A percentile compares a stretch with the other conserved stretches of the same genome.
phyloP scores from a whole-genome alignment of 1,140 invertebrate species.

The Adoxophyes honmai region DNA sequence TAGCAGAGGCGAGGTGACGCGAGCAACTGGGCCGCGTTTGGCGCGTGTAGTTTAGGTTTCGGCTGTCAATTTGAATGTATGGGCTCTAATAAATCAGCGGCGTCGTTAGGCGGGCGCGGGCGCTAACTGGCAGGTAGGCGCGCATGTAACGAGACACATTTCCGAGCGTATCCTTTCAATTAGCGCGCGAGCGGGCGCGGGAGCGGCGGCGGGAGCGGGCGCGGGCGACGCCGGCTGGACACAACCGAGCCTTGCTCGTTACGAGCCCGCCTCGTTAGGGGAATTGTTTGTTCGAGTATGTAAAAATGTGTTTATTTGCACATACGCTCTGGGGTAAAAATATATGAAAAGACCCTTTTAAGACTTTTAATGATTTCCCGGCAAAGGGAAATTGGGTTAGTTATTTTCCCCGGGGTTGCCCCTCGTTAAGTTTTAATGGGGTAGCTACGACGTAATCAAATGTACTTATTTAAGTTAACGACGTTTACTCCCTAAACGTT shows the following conservation, averaged over 20 bases:
- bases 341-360: slow-evolving; percentile 77
- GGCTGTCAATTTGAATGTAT: slow-evolving; percentile 50
- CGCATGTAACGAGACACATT: slow-evolving; percentile 60
- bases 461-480: slow-evolving; percentile 75
- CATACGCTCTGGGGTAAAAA: slow-evolving; percentile 72
- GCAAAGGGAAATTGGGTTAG: slow-evolving; percentile 77
- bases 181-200: slow-evolving; percentile 36
- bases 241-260: slow-evolving; percentile 50
- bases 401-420: slow-evolving; percentile 74
- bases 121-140: slow-evolving; percentile 28
- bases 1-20: neutral
- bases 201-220: slow-evolving; percentile 24
- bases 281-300: slow-evolving; percentile 77
- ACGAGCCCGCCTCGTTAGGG: slow-evolving; percentile 68
- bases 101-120: slow-evolving; percentile 39
- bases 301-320: slow-evolving; percentile 77
- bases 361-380: slow-evolving; percentile 77
- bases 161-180: slow-evolving; percentile 64
- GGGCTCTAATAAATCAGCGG: slow-evolving; percentile 54
- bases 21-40: neutral
- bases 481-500: slow-evolving; percentile 56
- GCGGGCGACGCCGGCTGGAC: slow-evolving; percentile 24
- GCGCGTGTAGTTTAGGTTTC: slow-evolving; percentile 22
- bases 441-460: slow-evolving; percentile 76
- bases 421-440: slow-evolving; percentile 77